Percentiles rank a stretch among this genome's conserved stretches.
phyloP scores from a whole-genome alignment of 1,140 invertebrate species.

The Metaphire vulgaris region DNA sequence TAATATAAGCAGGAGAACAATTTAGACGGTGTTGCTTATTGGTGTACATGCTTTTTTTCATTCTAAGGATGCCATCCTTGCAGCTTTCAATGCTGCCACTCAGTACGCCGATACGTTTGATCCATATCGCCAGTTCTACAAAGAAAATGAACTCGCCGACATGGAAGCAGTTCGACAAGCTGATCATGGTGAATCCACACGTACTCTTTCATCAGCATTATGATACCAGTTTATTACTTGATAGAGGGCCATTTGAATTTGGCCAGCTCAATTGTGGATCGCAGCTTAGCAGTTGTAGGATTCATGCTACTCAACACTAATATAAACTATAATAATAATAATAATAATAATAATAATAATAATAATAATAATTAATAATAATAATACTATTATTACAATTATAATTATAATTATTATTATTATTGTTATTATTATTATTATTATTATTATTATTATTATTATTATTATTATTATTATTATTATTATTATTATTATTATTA shows the following conservation, averaged over 20 bases:
- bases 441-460: neutral
- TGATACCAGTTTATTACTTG: neutral
- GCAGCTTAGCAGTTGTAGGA: neutral
- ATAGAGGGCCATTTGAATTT: neutral
- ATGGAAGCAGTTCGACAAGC: constrained; percentile 53
- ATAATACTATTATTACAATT: too few relatives aligned
- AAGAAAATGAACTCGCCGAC: constrained; percentile 63
- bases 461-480: neutral
- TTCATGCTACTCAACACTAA: neutral
- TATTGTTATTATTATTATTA: neutral
- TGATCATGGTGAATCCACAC: constrained; percentile 48
- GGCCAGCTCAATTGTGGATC: neutral
- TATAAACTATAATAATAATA: neutral
- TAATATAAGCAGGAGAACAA: too few relatives aligned
- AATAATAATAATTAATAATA: too few relatives aligned
- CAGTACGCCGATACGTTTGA: constrained; percentile 64
- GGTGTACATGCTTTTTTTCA: too few relatives aligned
- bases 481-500: too few relatives aligned
- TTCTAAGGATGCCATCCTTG: constrained; percentile 56
- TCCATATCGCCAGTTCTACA: constrained; percentile 61
- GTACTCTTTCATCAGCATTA: too few relatives aligned
- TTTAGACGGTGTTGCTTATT: too few relatives aligned
- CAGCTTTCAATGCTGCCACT: constrained; percentile 60
- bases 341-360: too few relatives aligned
- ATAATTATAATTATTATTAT: too few relatives aligned